Evolutionary conservation across 2,888 invertebrate genomes (phyloP), one percentile per base, ranked within the genome.

Genomic region (Lepetodrilus schrolli): DNA sequence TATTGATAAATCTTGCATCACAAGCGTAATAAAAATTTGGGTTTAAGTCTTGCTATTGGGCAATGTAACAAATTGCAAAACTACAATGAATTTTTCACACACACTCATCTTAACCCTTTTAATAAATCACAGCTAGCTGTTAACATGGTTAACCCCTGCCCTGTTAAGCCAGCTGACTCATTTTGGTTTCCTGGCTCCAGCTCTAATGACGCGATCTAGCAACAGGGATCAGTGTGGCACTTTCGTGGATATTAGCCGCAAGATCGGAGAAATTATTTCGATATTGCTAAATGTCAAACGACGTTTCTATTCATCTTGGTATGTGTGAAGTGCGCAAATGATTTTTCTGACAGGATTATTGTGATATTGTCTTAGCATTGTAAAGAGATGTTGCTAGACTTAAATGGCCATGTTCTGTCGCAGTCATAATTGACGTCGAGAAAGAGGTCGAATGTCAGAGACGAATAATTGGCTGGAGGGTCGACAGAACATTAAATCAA

Each of bases 121-220:
- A 58, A 58, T 58, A 58, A 58, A 58, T 58, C 58, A 58, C 58
- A 58, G n/a, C n/a, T n/a, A n/a, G n/a, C n/a, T n/a, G n/a, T n/a
- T 7, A 34, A n/a, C 30, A n/a, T 30, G 3, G 58, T 58, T 58
- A 58, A 58, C 58, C 58, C 58, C 58, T 58, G 58, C 26, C 58
- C 58, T 58, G 30, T 58, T 10, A 30, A n/a, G 4, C 17, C 30
- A 17, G n/a, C 21, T 58, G 58, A 58, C 34, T 58, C 58, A 58
- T 21, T 30, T 58, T 5, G 30, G 58, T 58, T 30, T 58, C 58
- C 58, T 17, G 17, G 58, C 58, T 30, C 30, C 13, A 13, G 30
- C 26, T n/a, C 30, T 30, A 58, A 17, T 30, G 10, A 17, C 58
- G 17, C 10, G 34, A 58, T 26, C 30, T 58, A 30, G 58, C 58